Evolutionary conservation across 2,113 vertebrate genomes (phyloP).

Genomic region (Platichthys stellatus): DNA sequence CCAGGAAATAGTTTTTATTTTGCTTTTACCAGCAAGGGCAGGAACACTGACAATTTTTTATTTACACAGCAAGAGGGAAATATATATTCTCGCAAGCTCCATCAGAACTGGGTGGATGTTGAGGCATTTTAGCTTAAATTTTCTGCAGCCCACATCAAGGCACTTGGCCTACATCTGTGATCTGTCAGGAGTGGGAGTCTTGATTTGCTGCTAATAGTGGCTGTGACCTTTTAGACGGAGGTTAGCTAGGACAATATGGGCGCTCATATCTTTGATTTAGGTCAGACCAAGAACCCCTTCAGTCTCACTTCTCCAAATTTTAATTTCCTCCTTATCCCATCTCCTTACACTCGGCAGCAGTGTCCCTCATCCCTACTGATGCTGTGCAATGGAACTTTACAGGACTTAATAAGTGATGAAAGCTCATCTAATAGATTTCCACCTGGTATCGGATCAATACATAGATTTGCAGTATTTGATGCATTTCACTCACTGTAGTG

Average conservation of each 20-base stretch:
- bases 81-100: background rate
- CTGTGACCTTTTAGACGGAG: slow-evolving; percentile 5
- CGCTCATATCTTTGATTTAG: background rate
- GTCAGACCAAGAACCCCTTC: background rate
- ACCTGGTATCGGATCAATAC: no score
- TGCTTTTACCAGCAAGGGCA: background rate
- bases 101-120: slow-evolving; percentile 7
- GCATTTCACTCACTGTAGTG: no score
- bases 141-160: background rate
- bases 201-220: slow-evolving; percentile 23
- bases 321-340: slow-evolving; percentile 21
- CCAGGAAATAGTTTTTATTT: background rate
- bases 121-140: slow-evolving; percentile 6
- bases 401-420: slow-evolving; percentile 45
- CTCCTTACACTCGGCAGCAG: background rate
- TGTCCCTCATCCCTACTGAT: slow-evolving; percentile 8
- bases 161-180: background rate
- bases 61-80: slow-evolving; percentile 4
- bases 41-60: slow-evolving; percentile 14
- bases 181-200: slow-evolving; percentile 3
- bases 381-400: slow-evolving; percentile 12
- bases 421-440: no score
- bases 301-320: slow-evolving; percentile 13
- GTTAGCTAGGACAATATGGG: background rate
- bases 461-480: no score